Evolutionary conservation across 2,888 invertebrate species (phyloP).

Genomic region (Antheraea yamamai): DNA sequence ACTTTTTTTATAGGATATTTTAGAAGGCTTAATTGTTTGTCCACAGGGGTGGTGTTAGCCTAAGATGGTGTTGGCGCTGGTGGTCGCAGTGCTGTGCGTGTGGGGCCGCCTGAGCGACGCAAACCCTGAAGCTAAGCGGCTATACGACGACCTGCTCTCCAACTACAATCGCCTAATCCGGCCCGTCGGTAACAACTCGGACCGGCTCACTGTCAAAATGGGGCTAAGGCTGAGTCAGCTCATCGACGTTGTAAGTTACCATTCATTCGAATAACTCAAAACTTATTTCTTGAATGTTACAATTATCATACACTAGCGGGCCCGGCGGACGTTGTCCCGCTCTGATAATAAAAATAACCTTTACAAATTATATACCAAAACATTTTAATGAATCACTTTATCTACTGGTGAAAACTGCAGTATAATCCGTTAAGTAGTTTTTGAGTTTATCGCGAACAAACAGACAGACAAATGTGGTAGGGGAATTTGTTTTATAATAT

Average conservation of each 20-base stretch:
- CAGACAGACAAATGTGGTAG: too few species aligned
- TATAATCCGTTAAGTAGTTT: too few species aligned
- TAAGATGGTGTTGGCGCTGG: conserved; percentile 90
- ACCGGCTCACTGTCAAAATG: conserved; percentile 97
- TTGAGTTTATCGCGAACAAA: too few species aligned
- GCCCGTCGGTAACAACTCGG: conserved; percentile 96
- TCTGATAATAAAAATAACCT: too few species aligned
- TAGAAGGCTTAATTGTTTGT: conserved; percentile 42
- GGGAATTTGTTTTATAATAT: too few species aligned
- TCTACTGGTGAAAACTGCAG: too few species aligned
- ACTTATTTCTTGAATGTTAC: too few species aligned
- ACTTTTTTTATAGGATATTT: neutral
- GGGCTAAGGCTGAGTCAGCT: conserved; percentile 94
- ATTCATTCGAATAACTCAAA: neutral
- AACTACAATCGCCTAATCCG: conserved; percentile 97
- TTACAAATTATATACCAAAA: too few species aligned
- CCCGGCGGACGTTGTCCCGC: too few species aligned
- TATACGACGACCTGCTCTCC: conserved; percentile 96
- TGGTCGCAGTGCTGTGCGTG: conserved; percentile 88
- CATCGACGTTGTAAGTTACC: conserved; percentile 93
- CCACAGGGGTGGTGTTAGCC: conserved; percentile 91
- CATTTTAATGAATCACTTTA: too few species aligned
- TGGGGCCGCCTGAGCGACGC: conserved; percentile 89
- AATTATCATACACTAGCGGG: too few species aligned
- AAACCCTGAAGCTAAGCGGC: conserved; percentile 96